Conservation (phyloP, 2,113 vertebrate genomes). For the Dasyornis broadbenti region DNA sequence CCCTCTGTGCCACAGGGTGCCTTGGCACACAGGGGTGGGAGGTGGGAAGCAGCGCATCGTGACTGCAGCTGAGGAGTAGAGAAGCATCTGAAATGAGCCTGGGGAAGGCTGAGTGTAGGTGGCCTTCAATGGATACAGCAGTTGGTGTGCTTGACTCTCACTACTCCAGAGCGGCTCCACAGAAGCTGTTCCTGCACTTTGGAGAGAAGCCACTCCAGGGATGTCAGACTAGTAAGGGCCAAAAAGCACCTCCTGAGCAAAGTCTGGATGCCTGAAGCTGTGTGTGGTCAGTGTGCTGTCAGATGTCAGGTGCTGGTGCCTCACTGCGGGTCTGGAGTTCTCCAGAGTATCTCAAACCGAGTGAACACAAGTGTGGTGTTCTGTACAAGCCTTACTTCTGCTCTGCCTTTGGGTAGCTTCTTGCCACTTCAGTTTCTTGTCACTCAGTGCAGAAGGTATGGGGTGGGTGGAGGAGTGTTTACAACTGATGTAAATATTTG, state of each 20-base stretch:
- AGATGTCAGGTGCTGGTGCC: neutral
- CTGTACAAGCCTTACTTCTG: neutral
- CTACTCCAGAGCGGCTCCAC: rapidly evolving
- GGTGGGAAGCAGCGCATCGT: neutral
- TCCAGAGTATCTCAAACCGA: neutral
- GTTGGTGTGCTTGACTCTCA: neutral
- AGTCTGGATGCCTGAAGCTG: neutral
- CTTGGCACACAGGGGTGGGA: neutral
- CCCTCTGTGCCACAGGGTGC: neutral
- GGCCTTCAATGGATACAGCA: neutral
- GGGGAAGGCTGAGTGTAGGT: neutral
- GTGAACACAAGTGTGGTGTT: neutral
- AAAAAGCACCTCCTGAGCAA: neutral
- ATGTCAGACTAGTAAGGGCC: neutral
- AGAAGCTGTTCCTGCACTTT: slow-evolving; percentile 30
- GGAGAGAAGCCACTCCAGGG: slow-evolving; percentile 8
- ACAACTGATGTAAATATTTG: slow-evolving; percentile 42
- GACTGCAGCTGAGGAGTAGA: neutral
- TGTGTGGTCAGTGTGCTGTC: neutral
- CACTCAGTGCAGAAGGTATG: slow-evolving; percentile 12
- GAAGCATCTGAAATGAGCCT: neutral
- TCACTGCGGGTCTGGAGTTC: neutral
- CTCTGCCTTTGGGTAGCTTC: slow-evolving; percentile 21
- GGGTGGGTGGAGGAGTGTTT: slow-evolving; percentile 21
- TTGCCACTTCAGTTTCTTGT: neutral